Base-by-base conservation (phyloP, 2,797 vertebrate genomes). In the Eospalax fontanierii region DNA sequence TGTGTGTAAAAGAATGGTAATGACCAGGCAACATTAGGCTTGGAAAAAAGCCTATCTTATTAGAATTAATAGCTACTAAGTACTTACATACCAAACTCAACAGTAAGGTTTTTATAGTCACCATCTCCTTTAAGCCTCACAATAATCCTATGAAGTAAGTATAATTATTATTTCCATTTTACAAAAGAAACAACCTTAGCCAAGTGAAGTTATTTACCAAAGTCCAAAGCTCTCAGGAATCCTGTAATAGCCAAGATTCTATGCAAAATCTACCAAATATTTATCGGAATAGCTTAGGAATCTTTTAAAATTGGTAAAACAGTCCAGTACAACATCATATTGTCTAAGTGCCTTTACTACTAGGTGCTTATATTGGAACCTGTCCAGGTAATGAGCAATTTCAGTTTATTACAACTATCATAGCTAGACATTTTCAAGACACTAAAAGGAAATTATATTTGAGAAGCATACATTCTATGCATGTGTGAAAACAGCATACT, bases 351-450 rank as follows among this genome's bases (percentile, higher is more conserved):
- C 63, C 66, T 95, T 95, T 89, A 95, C 76, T 59, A 87, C 0
- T 91, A 40, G 54, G 35, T 16, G 88, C 85, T 92, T 88, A 93
- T n/a, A 61, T 0, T 68, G 59, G 30, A 71, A 73, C 33, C 50
- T 28, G 30, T 43, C 73, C 75, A 88, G 75, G 75, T 57, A 90
- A 79, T 50, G 33, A 90, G 30, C 26, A 88, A 82, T 86, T 93
- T 81, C 22, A 93, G 38, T 88, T 85, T 91, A n/a, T 38, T 22
- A 94, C n/a, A 97, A 96, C 50, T 74, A 91, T 4, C 6, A 46
- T 46, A 46, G n/a, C 11, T 87, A 88, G 73, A 87, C 63, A 94
- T 96, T 91, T 92, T 75, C n/a, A 75, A 83, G 30, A 84, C 24
- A 84, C 38, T 76, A 76, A 76, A 65, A 22, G 35, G 28, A 75